A percentile compares a stretch with the other conserved stretches of the same genome.
These are phyloP conservation scores for Laupala kohalensis DNA, from an alignment of 1,140 invertebrate species.

Conservation along the genomic window DNA sequence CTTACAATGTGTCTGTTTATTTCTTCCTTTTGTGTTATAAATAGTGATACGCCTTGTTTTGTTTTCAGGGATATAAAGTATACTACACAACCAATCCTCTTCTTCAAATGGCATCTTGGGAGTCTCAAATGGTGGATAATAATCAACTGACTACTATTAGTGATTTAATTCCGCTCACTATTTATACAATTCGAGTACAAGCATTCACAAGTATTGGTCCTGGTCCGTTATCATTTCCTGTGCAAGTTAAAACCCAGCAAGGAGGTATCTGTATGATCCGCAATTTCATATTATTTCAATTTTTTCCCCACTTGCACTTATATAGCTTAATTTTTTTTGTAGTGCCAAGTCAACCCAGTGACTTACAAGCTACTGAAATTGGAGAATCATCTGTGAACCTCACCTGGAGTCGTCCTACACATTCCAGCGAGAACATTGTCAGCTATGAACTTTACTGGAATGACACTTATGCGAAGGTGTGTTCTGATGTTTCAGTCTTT, in stretches of 20 bases:
- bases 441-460: conserved; percentile 96
- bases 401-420: conserved; percentile 77
- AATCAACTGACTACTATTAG: conserved; percentile 86
- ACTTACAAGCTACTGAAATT: conserved; percentile 67
- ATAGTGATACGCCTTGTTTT: conserved; percentile 13
- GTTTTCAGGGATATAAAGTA: conserved; percentile 85
- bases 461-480: conserved; percentile 82
- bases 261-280: conserved; percentile 31
- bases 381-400: conserved; percentile 73
- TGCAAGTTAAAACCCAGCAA: conserved; percentile 93
- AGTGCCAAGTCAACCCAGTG: conserved; percentile 88
- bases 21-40: too few species aligned
- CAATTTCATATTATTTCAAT: neutral
- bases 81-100: conserved; percentile 86
- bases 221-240: conserved; percentile 77
- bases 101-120: conserved; percentile 77
- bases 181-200: conserved; percentile 85
- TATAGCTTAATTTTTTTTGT: conserved; percentile 22
- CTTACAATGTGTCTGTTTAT: too few species aligned
- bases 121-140: conserved; percentile 83
- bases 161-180: conserved; percentile 72
- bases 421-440: conserved; percentile 82
- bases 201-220: conserved; percentile 83
- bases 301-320: neutral
- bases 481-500: neutral